Evolutionary conservation across 2,113 vertebrate species (phyloP).

Genomic region (Globicephala melas): DNA sequence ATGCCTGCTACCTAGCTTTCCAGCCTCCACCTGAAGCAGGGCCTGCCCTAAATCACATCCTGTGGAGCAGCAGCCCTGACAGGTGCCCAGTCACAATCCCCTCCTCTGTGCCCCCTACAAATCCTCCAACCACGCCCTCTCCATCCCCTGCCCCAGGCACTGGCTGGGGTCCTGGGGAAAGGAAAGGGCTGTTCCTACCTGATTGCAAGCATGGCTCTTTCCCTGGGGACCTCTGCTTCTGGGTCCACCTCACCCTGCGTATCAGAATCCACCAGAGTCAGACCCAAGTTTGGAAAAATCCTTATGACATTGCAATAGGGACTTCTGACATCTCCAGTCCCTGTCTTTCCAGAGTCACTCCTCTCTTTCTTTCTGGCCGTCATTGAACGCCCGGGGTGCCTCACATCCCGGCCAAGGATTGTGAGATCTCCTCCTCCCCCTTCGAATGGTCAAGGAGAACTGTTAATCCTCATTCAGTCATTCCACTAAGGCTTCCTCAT

Average conservation of each 20-base stretch:
- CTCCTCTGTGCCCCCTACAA: background rate
- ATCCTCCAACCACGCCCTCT: background rate
- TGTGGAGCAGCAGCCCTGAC: background rate
- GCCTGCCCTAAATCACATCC: background rate
- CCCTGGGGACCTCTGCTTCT: background rate
- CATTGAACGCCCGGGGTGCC: rapidly evolving
- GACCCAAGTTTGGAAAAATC: background rate
- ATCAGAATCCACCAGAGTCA: background rate
- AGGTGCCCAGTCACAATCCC: background rate
- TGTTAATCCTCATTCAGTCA: background rate
- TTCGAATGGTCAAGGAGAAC: background rate
- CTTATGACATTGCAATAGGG: background rate
- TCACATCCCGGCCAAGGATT: background rate
- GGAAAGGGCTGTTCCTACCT: background rate
- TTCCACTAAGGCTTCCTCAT: background rate
- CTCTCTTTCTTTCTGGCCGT: background rate
- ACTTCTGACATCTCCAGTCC: background rate
- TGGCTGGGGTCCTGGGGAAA: background rate
- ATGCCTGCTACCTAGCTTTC: background rate
- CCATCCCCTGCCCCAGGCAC: background rate
- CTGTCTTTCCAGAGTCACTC: background rate
- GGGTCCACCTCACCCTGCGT: background rate
- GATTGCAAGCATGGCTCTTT: background rate
- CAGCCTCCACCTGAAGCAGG: background rate
- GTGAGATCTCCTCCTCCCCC: background rate